Percentiles rank a stretch among this genome's conserved stretches.
phyloP scores from a whole-genome alignment of 2,797 vertebrate species.

The Poeciliopsis paucimaculata region DNA sequence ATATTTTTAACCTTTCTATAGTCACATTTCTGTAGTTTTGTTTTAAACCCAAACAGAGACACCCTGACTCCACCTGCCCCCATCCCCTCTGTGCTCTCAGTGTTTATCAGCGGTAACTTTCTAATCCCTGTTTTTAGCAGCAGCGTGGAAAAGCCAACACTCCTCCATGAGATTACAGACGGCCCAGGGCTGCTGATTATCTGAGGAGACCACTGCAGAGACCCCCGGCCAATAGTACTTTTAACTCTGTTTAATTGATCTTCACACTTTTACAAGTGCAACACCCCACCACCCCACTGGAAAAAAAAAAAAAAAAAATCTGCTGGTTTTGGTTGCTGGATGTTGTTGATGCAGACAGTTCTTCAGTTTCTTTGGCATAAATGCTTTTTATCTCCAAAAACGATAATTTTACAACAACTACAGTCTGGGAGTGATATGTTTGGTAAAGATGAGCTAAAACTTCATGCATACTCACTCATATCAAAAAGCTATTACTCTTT shows the following conservation, averaged over 20 bases:
- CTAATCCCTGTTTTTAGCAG: conserved; percentile 73
- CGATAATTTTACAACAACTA: background rate
- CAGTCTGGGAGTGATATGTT: background rate
- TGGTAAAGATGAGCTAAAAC: background rate
- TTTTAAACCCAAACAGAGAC: background rate
- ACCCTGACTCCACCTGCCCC: conserved; percentile 12
- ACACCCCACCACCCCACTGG: background rate
- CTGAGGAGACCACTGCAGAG: conserved; percentile 72
- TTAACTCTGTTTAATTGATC: conserved; percentile 55
- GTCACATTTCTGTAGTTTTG: background rate
- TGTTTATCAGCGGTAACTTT: conserved; percentile 59
- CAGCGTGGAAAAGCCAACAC: conserved; percentile 74
- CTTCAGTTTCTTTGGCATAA: background rate
- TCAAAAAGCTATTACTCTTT: background rate
- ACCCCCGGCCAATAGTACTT: conserved; percentile 62
- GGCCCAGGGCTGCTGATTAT: conserved; percentile 77
- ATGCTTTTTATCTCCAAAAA: background rate
- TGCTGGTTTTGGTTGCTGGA: conserved; percentile 31
- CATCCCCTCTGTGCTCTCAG: conserved; percentile 20
- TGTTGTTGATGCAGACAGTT: conserved; percentile 24
- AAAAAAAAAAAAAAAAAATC: background rate
- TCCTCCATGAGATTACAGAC: conserved; percentile 74
- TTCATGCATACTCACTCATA: background rate
- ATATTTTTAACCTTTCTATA: background rate
- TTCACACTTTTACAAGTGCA: conserved; percentile 41